Base-by-base conservation (phyloP, 2,888 invertebrate species). In the Oligia latruncula region DNA sequence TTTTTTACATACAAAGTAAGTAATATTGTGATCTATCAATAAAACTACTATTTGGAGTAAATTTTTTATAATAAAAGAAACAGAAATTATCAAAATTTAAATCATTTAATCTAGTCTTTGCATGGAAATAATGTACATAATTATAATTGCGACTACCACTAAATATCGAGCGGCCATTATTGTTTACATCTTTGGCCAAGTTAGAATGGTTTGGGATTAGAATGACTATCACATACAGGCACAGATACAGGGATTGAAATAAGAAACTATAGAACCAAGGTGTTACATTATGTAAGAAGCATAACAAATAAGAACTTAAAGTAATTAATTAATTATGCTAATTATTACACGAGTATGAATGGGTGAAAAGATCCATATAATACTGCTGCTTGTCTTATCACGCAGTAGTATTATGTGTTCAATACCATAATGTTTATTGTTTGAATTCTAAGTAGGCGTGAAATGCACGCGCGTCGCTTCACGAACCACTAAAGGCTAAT, bases 401-500 rank as follows among this genome's bases (percentile, higher is more conserved):
- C 17, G 60, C 20, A 43, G 77, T 71, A 78, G 40, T 65, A 65
- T 46, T 65, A 65, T 46, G 43, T 78, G 79, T 78, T 78, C 43
- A 52, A 52, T 29, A 35, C 20, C 64, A 17, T 78, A 66, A 35
- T 67, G 65, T 83, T 84, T 79, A 79, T 68, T 79, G 49, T 79
- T 84, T 58, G 58, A 65, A 70, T 84, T 80, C 49, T 73, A 78
- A 71, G 66, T 65, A 82, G 64, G 43, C 20, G 13, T 72, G 6
- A 65, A 58, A n/a, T 43, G 67, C 40, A 49, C 23, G 62, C 40
- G 20, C 5, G 11, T 49, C 20, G 23, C 17, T 49, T 40, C 46
- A 68, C 5, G 17, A 71, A 55, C 15, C 23, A 71, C 35, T 55
- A 60, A 71, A 62, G 11, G 17, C 40, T 62, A 3, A 62, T 71